These are phyloP conservation scores for Scaptomyza flava DNA, from an alignment of 2,888 invertebrate species.

Conservation along the genomic window DNA sequence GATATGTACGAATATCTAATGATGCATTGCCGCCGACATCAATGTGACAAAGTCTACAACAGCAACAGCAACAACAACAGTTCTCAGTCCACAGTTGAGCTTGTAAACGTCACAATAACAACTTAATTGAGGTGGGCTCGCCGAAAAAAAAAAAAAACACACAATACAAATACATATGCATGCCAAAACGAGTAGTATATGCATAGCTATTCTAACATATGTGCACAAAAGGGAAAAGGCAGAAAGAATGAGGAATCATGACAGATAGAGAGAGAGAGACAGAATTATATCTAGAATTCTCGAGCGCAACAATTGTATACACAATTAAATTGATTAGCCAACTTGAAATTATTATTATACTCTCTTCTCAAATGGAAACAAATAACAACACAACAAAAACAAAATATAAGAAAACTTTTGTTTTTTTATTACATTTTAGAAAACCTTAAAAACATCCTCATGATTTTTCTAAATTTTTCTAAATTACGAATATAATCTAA, in stretches of 20 bases:
- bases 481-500: too few relatives aligned
- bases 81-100: not conserved
- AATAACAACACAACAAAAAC: too few relatives aligned
- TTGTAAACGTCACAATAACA: constrained; percentile 46
- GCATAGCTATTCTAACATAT: not conserved
- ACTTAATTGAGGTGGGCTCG: constrained; percentile 68
- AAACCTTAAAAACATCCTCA: too few relatives aligned
- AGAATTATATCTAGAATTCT: not conserved
- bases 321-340: constrained; percentile 46
- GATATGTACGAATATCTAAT: constrained; percentile 44
- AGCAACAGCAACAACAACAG: not conserved
- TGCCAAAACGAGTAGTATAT: not conserved
- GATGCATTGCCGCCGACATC: constrained; percentile 47
- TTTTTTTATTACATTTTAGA: too few relatives aligned
- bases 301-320: constrained; percentile 1
- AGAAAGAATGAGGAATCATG: not conserved
- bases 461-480: too few relatives aligned
- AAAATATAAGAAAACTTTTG: too few relatives aligned
- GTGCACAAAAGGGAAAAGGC: not conserved
- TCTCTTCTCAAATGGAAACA: not conserved
- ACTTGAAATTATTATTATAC: constrained; percentile 44
- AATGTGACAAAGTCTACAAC: constrained; percentile 4
- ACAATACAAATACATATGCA: not conserved
- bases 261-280: not conserved
- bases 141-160: constrained; percentile 15